Percentiles rank a stretch among this genome's conserved stretches.
Evolutionary conservation across 2,888 invertebrate genomes (phyloP).

Genomic region (Suillia variegata): DNA sequence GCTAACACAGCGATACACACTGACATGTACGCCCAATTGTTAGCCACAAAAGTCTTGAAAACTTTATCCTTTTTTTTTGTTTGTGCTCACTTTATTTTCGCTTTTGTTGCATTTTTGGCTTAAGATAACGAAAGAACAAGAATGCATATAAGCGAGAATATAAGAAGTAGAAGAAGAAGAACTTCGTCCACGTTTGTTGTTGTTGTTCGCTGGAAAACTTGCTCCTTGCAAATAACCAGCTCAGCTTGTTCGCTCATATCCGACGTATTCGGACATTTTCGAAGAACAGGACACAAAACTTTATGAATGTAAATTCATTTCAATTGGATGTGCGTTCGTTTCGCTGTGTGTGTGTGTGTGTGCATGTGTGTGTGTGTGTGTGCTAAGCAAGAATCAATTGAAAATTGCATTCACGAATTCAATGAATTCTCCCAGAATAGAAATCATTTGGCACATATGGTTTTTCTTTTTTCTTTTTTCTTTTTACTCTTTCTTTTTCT

Average conservation of each 20-base stretch:
- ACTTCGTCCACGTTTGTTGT: constrained; percentile 7
- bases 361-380: not conserved
- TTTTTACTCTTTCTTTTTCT: too few relatives aligned
- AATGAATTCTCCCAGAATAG: not conserved
- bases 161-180: too few relatives aligned
- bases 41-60: constrained; percentile 8
- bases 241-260: constrained; percentile 6
- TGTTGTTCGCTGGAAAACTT: constrained; percentile 17
- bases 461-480: too few relatives aligned
- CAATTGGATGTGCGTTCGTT: not conserved
- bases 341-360: not conserved
- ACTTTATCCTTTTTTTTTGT: constrained; percentile 2
- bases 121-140: constrained; percentile 17
- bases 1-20: not conserved
- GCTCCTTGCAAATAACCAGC: constrained; percentile 9
- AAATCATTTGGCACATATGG: constrained; percentile 2
- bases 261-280: constrained; percentile 15
- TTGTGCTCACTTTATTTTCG: not conserved
- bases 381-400: too few relatives aligned
- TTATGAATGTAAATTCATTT: constrained; percentile 14
- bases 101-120: constrained; percentile 11
- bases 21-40: not conserved
- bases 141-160: too few relatives aligned
- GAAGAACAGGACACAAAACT: not conserved
- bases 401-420: not conserved